These are phyloP conservation scores for Apis mellifera DNA, from an alignment of 1,140 invertebrate genomes.

Conservation along the genomic window DNA sequence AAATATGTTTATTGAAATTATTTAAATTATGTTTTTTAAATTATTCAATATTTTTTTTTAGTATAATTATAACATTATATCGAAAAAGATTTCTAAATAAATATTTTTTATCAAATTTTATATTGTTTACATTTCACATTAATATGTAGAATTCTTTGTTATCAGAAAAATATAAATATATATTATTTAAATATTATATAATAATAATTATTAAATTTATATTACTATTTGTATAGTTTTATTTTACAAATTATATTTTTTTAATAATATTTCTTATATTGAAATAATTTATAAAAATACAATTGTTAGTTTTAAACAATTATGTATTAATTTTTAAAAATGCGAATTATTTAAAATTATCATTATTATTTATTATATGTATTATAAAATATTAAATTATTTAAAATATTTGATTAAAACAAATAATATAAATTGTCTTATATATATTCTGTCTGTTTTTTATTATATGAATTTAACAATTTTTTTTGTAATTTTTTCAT, in stretches of 20 bases:
- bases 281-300: not conserved
- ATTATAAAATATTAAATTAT: too few species aligned
- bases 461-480: too few species aligned
- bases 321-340: too few species aligned
- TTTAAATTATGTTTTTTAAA: not conserved
- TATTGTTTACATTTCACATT: slow-evolving; percentile 7
- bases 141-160: not conserved
- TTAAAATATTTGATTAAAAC: too few species aligned
- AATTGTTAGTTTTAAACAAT: too few species aligned
- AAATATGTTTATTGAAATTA: not conserved
- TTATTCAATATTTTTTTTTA: not conserved
- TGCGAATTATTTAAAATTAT: too few species aligned
- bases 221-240: not conserved
- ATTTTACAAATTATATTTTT: not conserved
- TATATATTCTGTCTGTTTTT: too few species aligned
- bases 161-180: not conserved
- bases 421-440: too few species aligned
- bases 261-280: not conserved
- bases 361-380: too few species aligned
- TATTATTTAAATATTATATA: not conserved
- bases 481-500: too few species aligned
- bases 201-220: not conserved
- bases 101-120: not conserved
- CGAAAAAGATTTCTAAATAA: not conserved
- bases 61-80: not conserved